These are phyloP conservation scores for Brachyalestes nurse DNA, from an alignment of 2,797 vertebrate species.

Conservation along the genomic window DNA sequence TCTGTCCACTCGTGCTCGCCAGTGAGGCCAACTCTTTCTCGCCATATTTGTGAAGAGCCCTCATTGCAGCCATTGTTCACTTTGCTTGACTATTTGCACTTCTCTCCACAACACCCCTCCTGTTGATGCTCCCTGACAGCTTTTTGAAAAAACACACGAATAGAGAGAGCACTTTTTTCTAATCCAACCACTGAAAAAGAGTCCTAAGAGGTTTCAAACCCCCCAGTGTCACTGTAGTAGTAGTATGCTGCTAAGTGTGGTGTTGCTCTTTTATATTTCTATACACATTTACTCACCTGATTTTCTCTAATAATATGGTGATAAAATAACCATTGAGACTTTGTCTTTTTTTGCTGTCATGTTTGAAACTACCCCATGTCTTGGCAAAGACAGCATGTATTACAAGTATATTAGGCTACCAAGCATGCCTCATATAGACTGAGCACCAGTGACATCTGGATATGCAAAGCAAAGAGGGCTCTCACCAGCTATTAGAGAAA, in stretches of 20 bases:
- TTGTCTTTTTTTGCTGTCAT: neutral
- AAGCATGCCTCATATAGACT: slow-evolving; percentile 21
- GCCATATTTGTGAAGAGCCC: slow-evolving; percentile 63
- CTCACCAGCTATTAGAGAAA: slow-evolving; percentile 49
- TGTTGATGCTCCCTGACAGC: slow-evolving; percentile 50
- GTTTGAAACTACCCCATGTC: neutral
- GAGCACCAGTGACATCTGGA: slow-evolving; percentile 41
- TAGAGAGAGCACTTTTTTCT: slow-evolving; percentile 20
- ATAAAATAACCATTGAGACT: too few relatives aligned
- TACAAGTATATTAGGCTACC: slow-evolving; percentile 19
- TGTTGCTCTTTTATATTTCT: neutral
- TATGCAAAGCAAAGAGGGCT: slow-evolving; percentile 40
- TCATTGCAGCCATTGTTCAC: slow-evolving; percentile 62
- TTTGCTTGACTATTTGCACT: slow-evolving; percentile 58
- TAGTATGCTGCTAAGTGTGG: too few relatives aligned
- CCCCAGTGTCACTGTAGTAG: neutral
- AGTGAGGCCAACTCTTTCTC: slow-evolving; percentile 60
- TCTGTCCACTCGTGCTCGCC: slow-evolving; percentile 77
- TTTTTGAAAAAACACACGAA: slow-evolving; percentile 47
- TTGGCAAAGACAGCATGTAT: neutral
- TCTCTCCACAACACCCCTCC: slow-evolving; percentile 48
- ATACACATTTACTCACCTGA: neutral
- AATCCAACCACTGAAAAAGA: slow-evolving; percentile 1
- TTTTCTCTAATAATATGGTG: neutral
- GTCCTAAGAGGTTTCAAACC: slow-evolving; percentile 7